These are phyloP conservation scores for Pachymerium ferrugineum DNA, from an alignment of 2,888 invertebrate species.

Conservation along the genomic window DNA sequence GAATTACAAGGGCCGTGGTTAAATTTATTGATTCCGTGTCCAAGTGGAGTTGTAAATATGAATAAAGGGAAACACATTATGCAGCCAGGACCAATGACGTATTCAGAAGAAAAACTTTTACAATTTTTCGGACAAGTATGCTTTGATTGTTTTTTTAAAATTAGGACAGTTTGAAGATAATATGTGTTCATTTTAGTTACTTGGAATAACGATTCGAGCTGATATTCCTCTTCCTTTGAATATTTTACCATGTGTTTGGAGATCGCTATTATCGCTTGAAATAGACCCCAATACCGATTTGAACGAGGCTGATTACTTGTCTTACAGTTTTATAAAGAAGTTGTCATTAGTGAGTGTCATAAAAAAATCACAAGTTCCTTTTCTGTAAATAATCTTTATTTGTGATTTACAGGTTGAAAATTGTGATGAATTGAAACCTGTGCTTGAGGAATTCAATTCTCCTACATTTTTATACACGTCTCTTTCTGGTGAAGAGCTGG, in stretches of 20 bases:
- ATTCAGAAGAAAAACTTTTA: slow-evolving; percentile 46
- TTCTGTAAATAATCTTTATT: neutral
- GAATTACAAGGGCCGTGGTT: slow-evolving; percentile 45
- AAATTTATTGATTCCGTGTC: slow-evolving; percentile 44
- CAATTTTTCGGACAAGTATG: slow-evolving; percentile 46
- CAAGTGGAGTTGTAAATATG: slow-evolving; percentile 41
- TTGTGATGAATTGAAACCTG: slow-evolving; percentile 43
- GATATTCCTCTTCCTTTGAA: slow-evolving; percentile 47
- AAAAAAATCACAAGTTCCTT: too few species aligned
- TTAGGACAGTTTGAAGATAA: neutral
- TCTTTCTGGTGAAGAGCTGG: slow-evolving; percentile 44
- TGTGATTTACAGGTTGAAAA: slow-evolving; percentile 44
- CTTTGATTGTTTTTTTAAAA: neutral
- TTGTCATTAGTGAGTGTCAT: slow-evolving; percentile 45
- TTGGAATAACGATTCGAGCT: slow-evolving; percentile 47
- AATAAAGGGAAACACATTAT: slow-evolving; percentile 45
- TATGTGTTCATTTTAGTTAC: slow-evolving; percentile 40
- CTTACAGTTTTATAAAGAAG: slow-evolving; percentile 46
- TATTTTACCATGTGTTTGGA: slow-evolving; percentile 45
- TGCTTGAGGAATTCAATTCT: slow-evolving; percentile 43
- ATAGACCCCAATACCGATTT: slow-evolving; percentile 45
- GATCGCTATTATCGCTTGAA: slow-evolving; percentile 43
- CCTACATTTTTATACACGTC: slow-evolving; percentile 44
- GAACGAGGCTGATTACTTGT: slow-evolving; percentile 46
- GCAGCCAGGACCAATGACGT: slow-evolving; percentile 45